phyloP scores from a whole-genome alignment of 2,113 vertebrate species.

The Eudyptes chrysolophus region DNA sequence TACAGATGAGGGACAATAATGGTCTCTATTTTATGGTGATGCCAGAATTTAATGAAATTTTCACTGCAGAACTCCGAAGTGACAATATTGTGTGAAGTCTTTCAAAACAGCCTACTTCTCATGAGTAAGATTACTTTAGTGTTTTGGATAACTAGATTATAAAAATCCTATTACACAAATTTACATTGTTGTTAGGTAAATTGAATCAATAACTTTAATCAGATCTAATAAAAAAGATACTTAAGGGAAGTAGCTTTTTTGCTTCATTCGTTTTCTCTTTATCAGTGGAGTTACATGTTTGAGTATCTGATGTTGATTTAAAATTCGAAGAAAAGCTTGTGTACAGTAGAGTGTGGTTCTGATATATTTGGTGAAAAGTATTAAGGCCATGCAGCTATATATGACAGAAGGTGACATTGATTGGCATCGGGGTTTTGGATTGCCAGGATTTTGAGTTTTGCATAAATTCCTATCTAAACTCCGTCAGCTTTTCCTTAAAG shows the following conservation, averaged over 20 bases:
- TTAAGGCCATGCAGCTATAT: background rate
- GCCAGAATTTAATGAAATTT: background rate
- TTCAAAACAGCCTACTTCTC: background rate
- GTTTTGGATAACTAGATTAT: background rate
- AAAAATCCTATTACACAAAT: background rate
- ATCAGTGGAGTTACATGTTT: background rate
- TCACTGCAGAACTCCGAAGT: background rate
- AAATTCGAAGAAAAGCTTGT: background rate
- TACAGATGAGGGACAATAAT: background rate
- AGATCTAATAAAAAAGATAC: background rate
- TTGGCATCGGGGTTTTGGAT: background rate
- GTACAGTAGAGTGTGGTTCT: background rate
- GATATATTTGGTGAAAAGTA: background rate
- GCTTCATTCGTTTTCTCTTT: background rate
- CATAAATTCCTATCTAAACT: background rate
- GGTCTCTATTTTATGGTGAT: background rate
- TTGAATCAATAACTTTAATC: slow-evolving; percentile 23
- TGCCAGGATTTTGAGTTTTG: background rate
- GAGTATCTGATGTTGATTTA: background rate
- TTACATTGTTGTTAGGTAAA: background rate
- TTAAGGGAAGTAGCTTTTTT: background rate
- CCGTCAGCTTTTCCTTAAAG: background rate
- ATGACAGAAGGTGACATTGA: background rate
- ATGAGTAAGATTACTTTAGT: background rate
- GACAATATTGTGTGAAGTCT: background rate